phyloP scores from a whole-genome alignment of 2,113 vertebrate species.

The Chlamydotis undulata region DNA sequence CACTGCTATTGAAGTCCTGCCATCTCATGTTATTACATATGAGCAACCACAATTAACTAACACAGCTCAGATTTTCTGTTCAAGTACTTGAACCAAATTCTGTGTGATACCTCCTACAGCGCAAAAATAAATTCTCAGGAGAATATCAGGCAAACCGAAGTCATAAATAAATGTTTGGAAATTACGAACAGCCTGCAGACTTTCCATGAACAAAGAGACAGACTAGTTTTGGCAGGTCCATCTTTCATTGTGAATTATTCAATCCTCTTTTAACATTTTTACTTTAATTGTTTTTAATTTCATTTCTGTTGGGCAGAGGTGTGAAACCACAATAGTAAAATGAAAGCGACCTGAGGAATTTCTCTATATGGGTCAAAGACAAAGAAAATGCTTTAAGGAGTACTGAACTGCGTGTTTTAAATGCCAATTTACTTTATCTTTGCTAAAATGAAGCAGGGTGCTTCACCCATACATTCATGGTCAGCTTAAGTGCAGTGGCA shows the following conservation, averaged over 20 bases:
- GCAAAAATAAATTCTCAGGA: background rate
- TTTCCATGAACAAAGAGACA: background rate
- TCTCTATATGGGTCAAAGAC: background rate
- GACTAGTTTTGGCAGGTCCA: background rate
- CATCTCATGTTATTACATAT: background rate
- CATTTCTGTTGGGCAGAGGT: background rate
- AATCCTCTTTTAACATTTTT: background rate
- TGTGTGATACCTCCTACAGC: background rate
- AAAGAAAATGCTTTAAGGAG: background rate
- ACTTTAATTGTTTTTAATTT: conserved; percentile 33
- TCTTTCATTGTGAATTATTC: conserved; percentile 29
- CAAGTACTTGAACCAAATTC: background rate
- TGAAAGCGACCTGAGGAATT: background rate
- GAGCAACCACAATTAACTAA: background rate
- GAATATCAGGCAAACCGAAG: background rate
- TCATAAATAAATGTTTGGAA: conserved; percentile 21
- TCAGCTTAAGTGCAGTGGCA: background rate
- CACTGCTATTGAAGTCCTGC: background rate
- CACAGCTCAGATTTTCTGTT: background rate
- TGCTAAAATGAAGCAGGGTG: background rate
- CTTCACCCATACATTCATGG: background rate
- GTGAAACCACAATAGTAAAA: conserved; percentile 20
- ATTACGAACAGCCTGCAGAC: background rate
- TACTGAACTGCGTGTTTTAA: background rate
- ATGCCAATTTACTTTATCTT: background rate